phyloP scores from a whole-genome alignment of 2,113 vertebrate genomes.

The Junco hyemalis region DNA sequence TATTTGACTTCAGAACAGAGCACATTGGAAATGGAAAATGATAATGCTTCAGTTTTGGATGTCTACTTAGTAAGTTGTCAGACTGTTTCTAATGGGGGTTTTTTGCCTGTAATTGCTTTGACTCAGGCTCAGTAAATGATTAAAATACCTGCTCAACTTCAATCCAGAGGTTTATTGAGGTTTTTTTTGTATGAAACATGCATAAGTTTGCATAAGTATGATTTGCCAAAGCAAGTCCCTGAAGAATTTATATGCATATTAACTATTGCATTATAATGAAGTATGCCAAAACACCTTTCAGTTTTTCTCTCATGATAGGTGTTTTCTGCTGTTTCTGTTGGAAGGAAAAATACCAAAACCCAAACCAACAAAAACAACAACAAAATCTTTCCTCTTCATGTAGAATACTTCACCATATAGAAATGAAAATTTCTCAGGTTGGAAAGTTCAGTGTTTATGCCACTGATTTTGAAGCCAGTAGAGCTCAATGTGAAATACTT shows the following conservation, averaged over 20 bases:
- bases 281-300: neutral
- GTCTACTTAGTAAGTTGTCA: constrained; percentile 88
- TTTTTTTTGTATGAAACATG: neutral
- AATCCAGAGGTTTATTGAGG: neutral
- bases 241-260: neutral
- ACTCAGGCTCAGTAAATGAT: neutral
- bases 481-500: neutral
- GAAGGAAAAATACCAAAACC: neutral
- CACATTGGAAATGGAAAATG: constrained; percentile 85
- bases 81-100: neutral
- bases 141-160: neutral
- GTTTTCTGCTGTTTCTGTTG: neutral
- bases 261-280: neutral
- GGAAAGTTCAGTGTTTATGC: neutral
- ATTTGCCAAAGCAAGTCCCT: neutral
- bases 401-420: neutral
- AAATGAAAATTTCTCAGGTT: neutral
- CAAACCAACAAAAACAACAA: neutral
- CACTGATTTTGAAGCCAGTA: neutral
- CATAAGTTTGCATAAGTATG: neutral
- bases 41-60: constrained; percentile 90
- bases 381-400: neutral
- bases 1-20: constrained; percentile 91
- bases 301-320: neutral
- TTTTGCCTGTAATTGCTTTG: neutral